These are phyloP conservation scores for Myrmecobius fasciatus DNA, from an alignment of 2,113 vertebrate genomes.

Conservation along the genomic window DNA sequence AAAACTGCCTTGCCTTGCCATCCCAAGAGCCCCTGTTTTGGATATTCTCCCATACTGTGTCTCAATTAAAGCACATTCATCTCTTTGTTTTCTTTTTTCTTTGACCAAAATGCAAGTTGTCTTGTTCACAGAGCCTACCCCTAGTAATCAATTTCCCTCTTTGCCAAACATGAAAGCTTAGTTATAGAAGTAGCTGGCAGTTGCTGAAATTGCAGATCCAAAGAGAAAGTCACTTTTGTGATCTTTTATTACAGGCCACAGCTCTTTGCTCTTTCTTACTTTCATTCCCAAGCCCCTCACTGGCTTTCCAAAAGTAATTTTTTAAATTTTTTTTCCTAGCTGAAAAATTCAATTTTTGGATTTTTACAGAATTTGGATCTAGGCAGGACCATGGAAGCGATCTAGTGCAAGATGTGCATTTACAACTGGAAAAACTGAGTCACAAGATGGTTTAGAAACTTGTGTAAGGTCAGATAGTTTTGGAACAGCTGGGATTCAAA, in stretches of 20 bases:
- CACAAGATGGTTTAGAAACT: background rate
- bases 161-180: conserved; percentile 4
- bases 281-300: background rate
- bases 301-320: background rate
- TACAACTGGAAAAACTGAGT: background rate
- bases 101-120: conserved; percentile 38
- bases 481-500: background rate
- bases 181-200: conserved; percentile 13
- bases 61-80: conserved; percentile 39
- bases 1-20: conserved; percentile 65
- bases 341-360: background rate
- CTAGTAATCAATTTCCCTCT: background rate
- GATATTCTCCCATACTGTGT: conserved; percentile 44
- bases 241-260: background rate
- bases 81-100: conserved; percentile 50
- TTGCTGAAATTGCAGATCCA: background rate
- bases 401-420: background rate
- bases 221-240: background rate
- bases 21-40: conserved; percentile 69
- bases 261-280: background rate
- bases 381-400: background rate
- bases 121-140: conserved; percentile 15
- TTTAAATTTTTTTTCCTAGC: background rate
- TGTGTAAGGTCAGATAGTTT: background rate
- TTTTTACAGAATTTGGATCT: background rate